phyloP scores from a whole-genome alignment of 2,888 invertebrate species.

The Bursaphelenchus okinawaensis region DNA sequence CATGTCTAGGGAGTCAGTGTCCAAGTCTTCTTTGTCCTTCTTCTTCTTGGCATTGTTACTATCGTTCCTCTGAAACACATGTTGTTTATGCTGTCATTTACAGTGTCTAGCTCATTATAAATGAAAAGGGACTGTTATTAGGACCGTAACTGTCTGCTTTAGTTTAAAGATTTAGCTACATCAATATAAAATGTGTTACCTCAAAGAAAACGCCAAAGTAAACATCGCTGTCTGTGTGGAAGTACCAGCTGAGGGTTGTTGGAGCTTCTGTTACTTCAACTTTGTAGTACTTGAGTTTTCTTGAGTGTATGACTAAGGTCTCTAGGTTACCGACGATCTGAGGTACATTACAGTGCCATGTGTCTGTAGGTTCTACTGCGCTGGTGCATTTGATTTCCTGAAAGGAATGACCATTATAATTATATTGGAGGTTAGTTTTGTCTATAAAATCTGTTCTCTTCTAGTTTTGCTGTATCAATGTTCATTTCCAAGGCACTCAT shows the following conservation, averaged over 20 bases:
- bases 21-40: constrained; percentile 28
- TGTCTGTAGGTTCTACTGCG: constrained; percentile 37
- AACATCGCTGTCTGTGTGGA: constrained; percentile 53
- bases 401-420: constrained; percentile 10
- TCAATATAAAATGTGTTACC: too few relatives aligned
- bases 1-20: constrained; percentile 49
- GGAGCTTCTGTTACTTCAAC: constrained; percentile 36
- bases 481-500: too few relatives aligned
- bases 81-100: too few relatives aligned
- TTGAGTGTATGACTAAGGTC: constrained; percentile 40
- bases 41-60: constrained; percentile 2
- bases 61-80: constrained; percentile 16
- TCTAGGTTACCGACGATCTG: constrained; percentile 41
- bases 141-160: too few relatives aligned
- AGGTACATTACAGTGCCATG: constrained; percentile 40
- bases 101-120: too few relatives aligned
- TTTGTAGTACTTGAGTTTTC: constrained; percentile 39
- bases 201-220: constrained; percentile 54
- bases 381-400: constrained; percentile 47
- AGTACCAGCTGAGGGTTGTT: constrained; percentile 51
- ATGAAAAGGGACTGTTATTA: too few relatives aligned
- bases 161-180: too few relatives aligned
- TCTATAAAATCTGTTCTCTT: too few relatives aligned
- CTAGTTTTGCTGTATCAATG: too few relatives aligned
- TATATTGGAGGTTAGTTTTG: too few relatives aligned